Evolutionary conservation across 2,888 invertebrate species (phyloP), one percentile per base, ranked within the genome.

Genomic region (Agrenia bidenticulata): DNA sequence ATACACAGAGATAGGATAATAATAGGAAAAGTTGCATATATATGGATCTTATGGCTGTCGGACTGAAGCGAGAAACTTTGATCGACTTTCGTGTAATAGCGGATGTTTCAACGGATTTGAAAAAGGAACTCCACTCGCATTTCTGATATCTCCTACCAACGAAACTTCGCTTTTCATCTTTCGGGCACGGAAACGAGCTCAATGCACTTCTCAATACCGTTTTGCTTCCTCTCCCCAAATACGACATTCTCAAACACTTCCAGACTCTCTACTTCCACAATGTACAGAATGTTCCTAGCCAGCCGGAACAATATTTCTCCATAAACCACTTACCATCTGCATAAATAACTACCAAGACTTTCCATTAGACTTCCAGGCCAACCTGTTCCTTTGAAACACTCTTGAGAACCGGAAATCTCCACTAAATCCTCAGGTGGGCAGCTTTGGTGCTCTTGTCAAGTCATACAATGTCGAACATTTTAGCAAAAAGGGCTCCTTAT

Each of bases 11-110:
- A 57, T 41, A 57, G 57, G 19, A 58, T 45, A 58, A 45, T 58
- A 58, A 45, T 58, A 58, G 11, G 39, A 51, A 19, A 32, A 55
- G 51, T 51, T 51, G 51, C 17, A 19, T 49, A 19, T 24, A 45
- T 15, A 45, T 15, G 45, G 19, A 45, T 45, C 15, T 17, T 19
- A 45, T 45, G 24, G 51, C 2, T 51, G 51, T 51, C 2, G 51
- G 24, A 41, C 7, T 41, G 51, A 50, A 64, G 67, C 66, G 74
- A 69, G 71, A 74, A 76, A 77, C 75, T 77, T 77, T 77, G 77
- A 77, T 77, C 76, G 77, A 76, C 71, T 77, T 75, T 73, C 56
- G 62, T 70, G 74, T 75, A 76, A 77, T 77, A 76, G 75, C 75
- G 76, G 76, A 76, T 75, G 76, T 77, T 77, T 76, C 73, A 75